Conservation (phyloP, 30 jellyfish, hydroid and myxozoan species). For the Sanderia malayensis region DNA sequence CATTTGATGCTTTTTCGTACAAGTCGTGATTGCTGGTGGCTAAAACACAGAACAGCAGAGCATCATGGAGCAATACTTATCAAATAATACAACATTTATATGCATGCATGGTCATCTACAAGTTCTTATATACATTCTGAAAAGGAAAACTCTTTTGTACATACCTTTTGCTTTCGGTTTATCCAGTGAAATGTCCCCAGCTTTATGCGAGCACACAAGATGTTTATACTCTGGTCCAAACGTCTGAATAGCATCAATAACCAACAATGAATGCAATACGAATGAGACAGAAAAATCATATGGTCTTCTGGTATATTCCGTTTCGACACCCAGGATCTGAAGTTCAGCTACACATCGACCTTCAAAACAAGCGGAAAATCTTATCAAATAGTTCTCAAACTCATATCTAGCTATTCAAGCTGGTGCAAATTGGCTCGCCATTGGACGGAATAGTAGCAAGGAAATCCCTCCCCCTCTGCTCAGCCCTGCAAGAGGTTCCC, state of each 20-base stretch:
- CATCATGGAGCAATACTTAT: too few species aligned
- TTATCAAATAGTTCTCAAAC: not conserved
- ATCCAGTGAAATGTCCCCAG: not conserved
- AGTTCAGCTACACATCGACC: slow-evolving; percentile 95
- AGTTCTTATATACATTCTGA: too few species aligned
- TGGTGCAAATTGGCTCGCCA: too few species aligned
- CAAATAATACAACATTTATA: too few species aligned
- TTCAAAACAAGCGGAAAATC: slow-evolving; percentile 5
- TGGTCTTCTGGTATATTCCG: slow-evolving; percentile 85
- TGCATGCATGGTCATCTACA: too few species aligned
- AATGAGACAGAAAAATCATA: slow-evolving; percentile 82
- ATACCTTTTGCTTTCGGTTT: not conserved
- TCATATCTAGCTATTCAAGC: too few species aligned
- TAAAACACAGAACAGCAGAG: not conserved
- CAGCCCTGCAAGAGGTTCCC: too few species aligned
- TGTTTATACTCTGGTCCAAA: slow-evolving; percentile 90
- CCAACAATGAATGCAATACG: slow-evolving; percentile 76
- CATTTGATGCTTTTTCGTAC: slow-evolving; percentile 35
- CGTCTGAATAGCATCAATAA: slow-evolving; percentile 91
- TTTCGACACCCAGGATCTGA: slow-evolving; percentile 84
- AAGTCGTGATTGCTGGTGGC: not conserved
- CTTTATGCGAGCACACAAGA: slow-evolving; percentile 74
- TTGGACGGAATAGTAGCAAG: too few species aligned
- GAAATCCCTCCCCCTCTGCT: too few species aligned
- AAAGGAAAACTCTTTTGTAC: too few species aligned